Percentiles rank a stretch among this genome's conserved stretches.
phyloP scores from a whole-genome alignment of 2,888 invertebrate species.

The Elmis aenea region DNA sequence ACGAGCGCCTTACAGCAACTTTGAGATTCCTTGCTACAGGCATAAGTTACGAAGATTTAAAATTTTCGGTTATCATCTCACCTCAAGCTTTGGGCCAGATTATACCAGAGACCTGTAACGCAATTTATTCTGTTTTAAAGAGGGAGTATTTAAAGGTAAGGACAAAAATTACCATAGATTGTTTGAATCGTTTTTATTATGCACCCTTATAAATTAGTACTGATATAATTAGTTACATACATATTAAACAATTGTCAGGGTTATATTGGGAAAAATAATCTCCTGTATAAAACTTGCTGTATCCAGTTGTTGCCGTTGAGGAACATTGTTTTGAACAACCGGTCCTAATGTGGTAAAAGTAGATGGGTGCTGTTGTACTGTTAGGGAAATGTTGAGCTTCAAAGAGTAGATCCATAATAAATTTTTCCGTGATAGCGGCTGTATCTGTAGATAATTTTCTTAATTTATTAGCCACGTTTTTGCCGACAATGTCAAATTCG shows the following conservation, averaged over 20 bases:
- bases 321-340: too few relatives aligned
- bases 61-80: slow-evolving; percentile 30
- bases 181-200: slow-evolving; percentile 1
- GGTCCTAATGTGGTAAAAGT: too few relatives aligned
- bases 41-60: slow-evolving; percentile 16
- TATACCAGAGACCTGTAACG: slow-evolving; percentile 29
- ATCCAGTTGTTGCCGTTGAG: too few relatives aligned
- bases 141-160: slow-evolving; percentile 9
- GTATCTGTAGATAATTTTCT: too few relatives aligned
- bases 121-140: slow-evolving; percentile 8
- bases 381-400: too few relatives aligned
- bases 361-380: too few relatives aligned
- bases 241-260: slow-evolving; percentile 1
- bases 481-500: slow-evolving; percentile 7
- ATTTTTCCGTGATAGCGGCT: too few relatives aligned
- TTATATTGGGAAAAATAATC: slow-evolving; percentile 3
- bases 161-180: neutral
- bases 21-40: slow-evolving; percentile 9
- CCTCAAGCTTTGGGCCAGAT: slow-evolving; percentile 28
- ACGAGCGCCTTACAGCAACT: slow-evolving; percentile 12
- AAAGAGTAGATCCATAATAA: too few relatives aligned
- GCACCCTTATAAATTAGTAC: neutral
- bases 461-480: slow-evolving; percentile 19
- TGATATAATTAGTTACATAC: too few relatives aligned
- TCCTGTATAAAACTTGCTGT: slow-evolving; percentile 3